phyloP scores from a whole-genome alignment of 2,888 invertebrate genomes.

The Melieria picta region DNA sequence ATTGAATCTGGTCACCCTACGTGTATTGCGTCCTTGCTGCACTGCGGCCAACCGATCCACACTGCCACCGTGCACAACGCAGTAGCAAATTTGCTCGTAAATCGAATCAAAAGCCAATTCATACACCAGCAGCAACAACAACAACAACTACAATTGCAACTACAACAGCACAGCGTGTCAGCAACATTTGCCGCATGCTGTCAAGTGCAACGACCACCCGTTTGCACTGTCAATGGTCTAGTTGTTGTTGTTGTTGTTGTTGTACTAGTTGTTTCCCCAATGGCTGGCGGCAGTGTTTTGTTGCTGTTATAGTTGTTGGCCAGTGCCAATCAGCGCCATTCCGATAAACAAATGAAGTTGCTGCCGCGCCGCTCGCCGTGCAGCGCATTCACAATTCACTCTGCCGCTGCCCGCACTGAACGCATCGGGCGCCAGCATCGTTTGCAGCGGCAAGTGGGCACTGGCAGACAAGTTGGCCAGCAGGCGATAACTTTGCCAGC shows the following conservation, averaged over 20 bases:
- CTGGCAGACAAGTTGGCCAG: neutral
- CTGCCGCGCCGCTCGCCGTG: neutral
- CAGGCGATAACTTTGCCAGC: neutral
- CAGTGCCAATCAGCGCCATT: neutral
- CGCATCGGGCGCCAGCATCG: neutral
- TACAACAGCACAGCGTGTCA: neutral
- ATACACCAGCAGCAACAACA: slow-evolving; percentile 40
- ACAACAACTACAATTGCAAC: slow-evolving; percentile 8
- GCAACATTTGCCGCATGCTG: neutral
- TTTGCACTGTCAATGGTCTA: neutral
- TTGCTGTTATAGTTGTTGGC: slow-evolving; percentile 23
- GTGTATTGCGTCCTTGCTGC: too few relatives aligned
- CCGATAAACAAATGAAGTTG: neutral
- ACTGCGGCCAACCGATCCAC: too few relatives aligned
- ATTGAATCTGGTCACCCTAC: too few relatives aligned
- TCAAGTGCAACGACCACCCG: neutral
- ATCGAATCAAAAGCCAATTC: slow-evolving; percentile 59
- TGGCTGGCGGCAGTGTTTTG: slow-evolving; percentile 26
- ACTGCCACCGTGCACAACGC: too few relatives aligned
- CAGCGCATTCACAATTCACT: neutral
- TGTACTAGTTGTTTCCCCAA: neutral
- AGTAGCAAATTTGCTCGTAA: slow-evolving; percentile 32
- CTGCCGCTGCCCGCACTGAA: neutral
- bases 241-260: neutral
- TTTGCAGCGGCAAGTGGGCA: neutral